Percentiles rank a stretch among this genome's conserved stretches.
These are phyloP conservation scores for Mizuhopecten yessoensis DNA, from an alignment of 1,140 invertebrate genomes.

Conservation along the genomic window DNA sequence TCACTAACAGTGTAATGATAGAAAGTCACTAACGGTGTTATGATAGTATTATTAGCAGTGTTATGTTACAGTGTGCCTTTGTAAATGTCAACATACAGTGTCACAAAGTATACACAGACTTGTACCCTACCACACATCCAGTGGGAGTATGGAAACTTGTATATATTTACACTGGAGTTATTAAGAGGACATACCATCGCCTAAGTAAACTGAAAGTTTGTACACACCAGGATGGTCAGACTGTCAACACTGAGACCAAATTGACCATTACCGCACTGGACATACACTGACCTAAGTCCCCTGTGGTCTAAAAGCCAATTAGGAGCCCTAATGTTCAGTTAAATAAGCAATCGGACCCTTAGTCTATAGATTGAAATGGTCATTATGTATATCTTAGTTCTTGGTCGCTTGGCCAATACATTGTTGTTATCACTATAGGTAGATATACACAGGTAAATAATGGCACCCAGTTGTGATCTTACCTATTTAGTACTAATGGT, in stretches of 20 bases:
- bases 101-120: conserved; percentile 7
- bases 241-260: not conserved
- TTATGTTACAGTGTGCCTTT: too few relatives aligned
- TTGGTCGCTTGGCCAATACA: not conserved
- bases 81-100: too few relatives aligned
- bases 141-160: too few relatives aligned
- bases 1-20: too few relatives aligned
- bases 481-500: not conserved
- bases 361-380: not conserved
- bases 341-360: not conserved
- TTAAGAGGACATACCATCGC: too few relatives aligned
- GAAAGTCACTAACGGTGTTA: too few relatives aligned
- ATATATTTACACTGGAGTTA: too few relatives aligned
- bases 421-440: not conserved
- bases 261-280: not conserved
- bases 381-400: too few relatives aligned
- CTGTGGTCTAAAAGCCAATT: conserved; percentile 26
- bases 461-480: not conserved
- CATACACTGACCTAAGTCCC: conserved; percentile 9
- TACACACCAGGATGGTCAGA: conserved; percentile 21
- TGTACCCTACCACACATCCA: not conserved
- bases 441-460: not conserved
- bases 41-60: too few relatives aligned
- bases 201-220: not conserved
- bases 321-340: conserved; percentile 15